Evolutionary conservation across 2,113 vertebrate genomes (phyloP).

Genomic region (Alectura lathami): DNA sequence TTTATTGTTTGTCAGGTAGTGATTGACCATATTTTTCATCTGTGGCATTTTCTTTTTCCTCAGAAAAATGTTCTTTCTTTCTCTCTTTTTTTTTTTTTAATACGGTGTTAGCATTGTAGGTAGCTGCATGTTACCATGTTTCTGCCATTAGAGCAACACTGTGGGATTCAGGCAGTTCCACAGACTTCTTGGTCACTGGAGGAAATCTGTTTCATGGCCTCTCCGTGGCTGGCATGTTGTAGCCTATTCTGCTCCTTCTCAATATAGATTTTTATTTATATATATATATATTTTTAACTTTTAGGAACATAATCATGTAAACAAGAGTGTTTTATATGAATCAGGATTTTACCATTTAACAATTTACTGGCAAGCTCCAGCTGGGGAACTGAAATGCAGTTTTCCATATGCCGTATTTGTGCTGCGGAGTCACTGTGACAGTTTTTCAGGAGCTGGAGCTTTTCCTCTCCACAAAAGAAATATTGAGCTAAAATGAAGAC

Average conservation of each 20-base stretch:
- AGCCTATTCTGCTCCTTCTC: neutral
- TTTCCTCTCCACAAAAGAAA: constrained; percentile 24
- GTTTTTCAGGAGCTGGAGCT: constrained; percentile 12
- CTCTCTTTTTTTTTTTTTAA: neutral
- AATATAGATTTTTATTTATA: neutral
- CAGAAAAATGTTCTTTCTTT: too few relatives aligned
- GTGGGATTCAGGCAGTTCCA: neutral
- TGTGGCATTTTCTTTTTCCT: neutral
- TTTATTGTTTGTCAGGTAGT: neutral
- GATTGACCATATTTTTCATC: neutral
- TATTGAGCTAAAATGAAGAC: constrained; percentile 51
- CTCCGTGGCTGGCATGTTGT: neutral
- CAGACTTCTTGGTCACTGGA: neutral
- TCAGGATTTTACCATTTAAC: constrained; percentile 10
- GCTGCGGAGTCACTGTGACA: constrained; percentile 6
- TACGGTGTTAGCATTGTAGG: neutral
- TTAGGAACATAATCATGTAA: neutral
- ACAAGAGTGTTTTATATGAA: neutral
- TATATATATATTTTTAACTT: neutral
- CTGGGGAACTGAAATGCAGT: neutral
- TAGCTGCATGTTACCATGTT: neutral
- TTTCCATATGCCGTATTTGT: neutral
- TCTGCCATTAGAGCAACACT: neutral
- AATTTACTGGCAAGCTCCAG: neutral
- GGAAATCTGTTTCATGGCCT: neutral